Evolutionary conservation across 2,888 invertebrate genomes (phyloP), one percentile per base, ranked within the genome.

Genomic region (Homarus gammarus): DNA sequence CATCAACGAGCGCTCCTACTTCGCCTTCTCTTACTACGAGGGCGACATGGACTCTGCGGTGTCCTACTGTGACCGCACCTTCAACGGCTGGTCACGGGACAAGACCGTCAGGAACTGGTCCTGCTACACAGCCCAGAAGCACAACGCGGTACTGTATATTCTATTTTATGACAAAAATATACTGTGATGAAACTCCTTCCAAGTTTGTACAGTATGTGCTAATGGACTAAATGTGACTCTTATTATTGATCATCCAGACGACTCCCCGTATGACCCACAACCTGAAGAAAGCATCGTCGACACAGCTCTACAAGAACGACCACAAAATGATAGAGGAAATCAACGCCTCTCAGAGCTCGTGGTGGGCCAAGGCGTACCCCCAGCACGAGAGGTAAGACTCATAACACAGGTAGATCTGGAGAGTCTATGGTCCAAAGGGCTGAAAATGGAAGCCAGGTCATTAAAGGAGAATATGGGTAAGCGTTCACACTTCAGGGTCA

Each of bases 31-130:
- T 2, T 92, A 93, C 64, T 95, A 93, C 90, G 92, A 84, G 56
- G 68, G 36, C 2, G 27, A 61, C 40, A 93, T 2, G 93, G 93
- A 1, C 94, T 94, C 56, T 6, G 36, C 84, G 3, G 73, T 68
- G 31, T 89, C 85, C 90, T 93, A 93, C 72, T 95, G 95, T 92
- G 93, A 94, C 90, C 90, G 93, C 70, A 94, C 94, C 0, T 92
- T 93, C 51, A 93, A 93, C 36, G 94, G 94, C 0, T 94, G 94
- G 94, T 93, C 94, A 49, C 94, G 95, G 92, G 94, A 95, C 92
- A 93, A 93, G 1, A 93, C 94, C 73, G 93, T 93, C 31, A 92
- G 93, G 15, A 94, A 95, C 92, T 95, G 95, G 95, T 94, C 94
- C 0, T 95, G 94, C 91, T 94, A 93, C 92, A 36, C 36, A 49